Evolutionary conservation across 2,797 vertebrate genomes (phyloP), one percentile per base, ranked within the genome.

Genomic region (Anguilla marmorata): DNA sequence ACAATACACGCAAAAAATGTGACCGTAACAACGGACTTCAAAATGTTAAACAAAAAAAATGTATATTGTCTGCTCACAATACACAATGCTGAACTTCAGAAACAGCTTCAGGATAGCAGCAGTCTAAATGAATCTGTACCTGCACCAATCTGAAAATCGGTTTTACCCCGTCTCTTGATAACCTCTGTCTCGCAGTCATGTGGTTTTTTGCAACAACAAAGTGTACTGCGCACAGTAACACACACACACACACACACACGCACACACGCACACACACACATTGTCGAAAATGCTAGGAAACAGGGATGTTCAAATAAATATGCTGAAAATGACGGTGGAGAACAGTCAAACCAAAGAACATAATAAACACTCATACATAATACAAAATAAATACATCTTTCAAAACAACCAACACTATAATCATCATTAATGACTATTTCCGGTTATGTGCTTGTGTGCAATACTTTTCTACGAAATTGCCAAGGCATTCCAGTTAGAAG

Each of bases 381-480:
- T 93, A 91, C 69, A 84, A 92, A 95, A 96, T 96, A 96, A 95
- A 96, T 96, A 96, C 90, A 90, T 88, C 89, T 91, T 94, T 88
- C 90, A 84, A 56, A 84, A 84, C 83, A 88, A 74, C 89, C 63
- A 87, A 33, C 52, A 88, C 84, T 76, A 89, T 89, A 82, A 91
- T 79, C 19, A 50, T 6, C 86, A 89, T 86, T 76, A 89, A 87
- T 93, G 91, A 91, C 92, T 90, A 86, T 91, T 90, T 91, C 27
- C 86, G 90, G 82, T 90, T 37, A 37, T 89, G 60, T 76, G 89
- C 54, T 27, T 84, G 90, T 80, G 76, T 52, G 50, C 89, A 89
- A 69, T 45, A 82, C 52, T 85, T 87, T 85, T 52, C 19, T 8
- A 82, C 6, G 33, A 41, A 48, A 37, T 11, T 82, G 79, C 41